phyloP scores from a whole-genome alignment of 2,113 vertebrate species.

The Taurulus bubalis region DNA sequence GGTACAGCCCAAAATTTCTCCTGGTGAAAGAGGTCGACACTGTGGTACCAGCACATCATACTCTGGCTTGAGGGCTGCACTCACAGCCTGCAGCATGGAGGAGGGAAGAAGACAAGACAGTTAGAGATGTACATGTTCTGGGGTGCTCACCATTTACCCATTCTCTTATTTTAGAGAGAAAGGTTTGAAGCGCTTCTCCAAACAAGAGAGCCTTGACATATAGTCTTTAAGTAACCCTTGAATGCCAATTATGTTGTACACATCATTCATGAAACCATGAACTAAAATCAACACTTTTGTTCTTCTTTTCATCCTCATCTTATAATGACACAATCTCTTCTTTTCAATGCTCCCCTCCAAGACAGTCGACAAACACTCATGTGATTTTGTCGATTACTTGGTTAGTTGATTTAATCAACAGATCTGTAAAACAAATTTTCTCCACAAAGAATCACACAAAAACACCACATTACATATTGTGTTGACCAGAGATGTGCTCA shows the following conservation, averaged over 20 bases:
- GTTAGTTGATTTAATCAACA: too few species aligned
- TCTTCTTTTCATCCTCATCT: neutral
- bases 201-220: neutral
- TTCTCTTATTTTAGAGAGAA: neutral
- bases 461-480: neutral
- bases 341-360: neutral
- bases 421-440: neutral
- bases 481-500: neutral
- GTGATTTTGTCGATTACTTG: neutral
- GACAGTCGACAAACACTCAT: neutral
- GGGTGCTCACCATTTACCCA: neutral
- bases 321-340: too few species aligned
- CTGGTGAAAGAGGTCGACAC: slow-evolving; percentile 96
- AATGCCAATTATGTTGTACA: neutral
- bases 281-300: neutral
- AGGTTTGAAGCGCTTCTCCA: neutral
- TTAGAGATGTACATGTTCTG: neutral
- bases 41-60: slow-evolving; percentile 92
- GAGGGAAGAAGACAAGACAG: slow-evolving; percentile 5
- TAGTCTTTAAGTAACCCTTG: neutral
- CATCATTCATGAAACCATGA: neutral
- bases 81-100: slow-evolving; percentile 76
- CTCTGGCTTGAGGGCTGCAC: slow-evolving; percentile 85
- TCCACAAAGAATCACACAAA: neutral
- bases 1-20: slow-evolving; percentile 96